Base-by-base conservation (phyloP, 2,888 invertebrate species). In the Megastigmus dorsalis region DNA sequence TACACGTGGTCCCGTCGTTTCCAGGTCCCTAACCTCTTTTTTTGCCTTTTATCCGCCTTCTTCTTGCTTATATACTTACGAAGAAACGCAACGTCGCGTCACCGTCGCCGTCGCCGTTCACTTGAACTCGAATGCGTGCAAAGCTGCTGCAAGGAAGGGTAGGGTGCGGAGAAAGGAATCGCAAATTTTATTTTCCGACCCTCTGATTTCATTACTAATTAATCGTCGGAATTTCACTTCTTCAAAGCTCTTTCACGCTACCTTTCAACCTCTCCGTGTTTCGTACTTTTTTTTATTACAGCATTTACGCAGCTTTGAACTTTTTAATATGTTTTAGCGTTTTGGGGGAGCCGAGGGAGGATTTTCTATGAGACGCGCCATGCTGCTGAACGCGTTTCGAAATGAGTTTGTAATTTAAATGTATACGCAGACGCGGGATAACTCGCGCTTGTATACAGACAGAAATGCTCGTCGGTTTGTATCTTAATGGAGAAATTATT, bases 161-260 rank as follows among this genome's bases (percentile, higher is more conserved):
- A 33, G 18, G n/a, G 13, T 15, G 15, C 43, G 50, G 18, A 23
- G 57, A 55, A 68, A 18, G 30, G n/a, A 69, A 45, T 43, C 28
- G 57, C 13, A 30, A 65, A 69, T 59, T 63, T 69, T 65, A 63
- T 68, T 72, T 72, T 63, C 57, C 66, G 10, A 20, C 10, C 50
- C 52, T 59, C 50, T 65, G 59, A 75, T 63, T 75, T 72, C 41
- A 75, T 72, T 59, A 63, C 48, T 72, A 72, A 75, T 75, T 75
- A 68, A 62, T 72, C 63, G 50, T n/a, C 18, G 63, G 57, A 63
- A 72, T 63, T 75, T 63, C 50, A 23, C 13, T 28, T 48, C 36
- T 36, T 65, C 67, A 63, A 66, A 71, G 66, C 55, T n/a, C 50
- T 23, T n/a, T 36, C 15, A n/a, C n/a, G n/a, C n/a, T n/a, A n/a